Conservation (phyloP, 2,888 invertebrate genomes). For the Gortyna flavago region DNA sequence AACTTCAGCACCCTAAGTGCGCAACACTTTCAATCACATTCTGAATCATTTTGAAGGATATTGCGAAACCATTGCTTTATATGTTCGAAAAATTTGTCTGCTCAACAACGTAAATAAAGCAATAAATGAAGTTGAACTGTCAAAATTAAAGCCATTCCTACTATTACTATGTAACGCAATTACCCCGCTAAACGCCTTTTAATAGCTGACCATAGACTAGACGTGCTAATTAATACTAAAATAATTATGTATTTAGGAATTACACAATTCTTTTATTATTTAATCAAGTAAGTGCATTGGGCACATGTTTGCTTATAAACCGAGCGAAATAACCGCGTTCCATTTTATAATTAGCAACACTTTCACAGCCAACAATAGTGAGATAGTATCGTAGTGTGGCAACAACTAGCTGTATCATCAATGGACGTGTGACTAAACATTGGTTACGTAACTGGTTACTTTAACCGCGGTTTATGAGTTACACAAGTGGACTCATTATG, state of each 20-base stretch:
- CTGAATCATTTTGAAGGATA: too few species aligned
- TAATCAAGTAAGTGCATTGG: constrained; percentile 5
- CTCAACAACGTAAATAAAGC: neutral
- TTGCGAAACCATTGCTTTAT: neutral
- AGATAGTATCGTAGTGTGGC: constrained; percentile 61
- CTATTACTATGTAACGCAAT: neutral
- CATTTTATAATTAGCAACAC: constrained; percentile 57
- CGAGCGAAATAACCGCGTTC: constrained; percentile 48
- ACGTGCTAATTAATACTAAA: neutral
- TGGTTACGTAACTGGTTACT: constrained; percentile 52
- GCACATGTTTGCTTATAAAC: constrained; percentile 24
- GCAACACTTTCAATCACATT: too few species aligned
- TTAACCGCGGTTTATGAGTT: constrained; percentile 53
- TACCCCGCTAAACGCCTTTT: neutral
- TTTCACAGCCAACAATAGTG: constrained; percentile 65
- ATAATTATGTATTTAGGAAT: neutral
- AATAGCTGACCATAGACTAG: neutral
- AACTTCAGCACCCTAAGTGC: too few species aligned
- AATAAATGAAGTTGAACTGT: neutral
- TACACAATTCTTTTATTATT: neutral
- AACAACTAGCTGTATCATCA: constrained; percentile 62
- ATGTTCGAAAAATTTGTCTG: neutral
- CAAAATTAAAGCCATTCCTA: neutral
- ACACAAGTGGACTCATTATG: constrained; percentile 52
- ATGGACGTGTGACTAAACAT: constrained; percentile 66